A percentile compares a stretch with the other conserved stretches of the same genome.
These are phyloP conservation scores for Grapholita molesta DNA, from an alignment of 1,140 invertebrate genomes.

Conservation along the genomic window DNA sequence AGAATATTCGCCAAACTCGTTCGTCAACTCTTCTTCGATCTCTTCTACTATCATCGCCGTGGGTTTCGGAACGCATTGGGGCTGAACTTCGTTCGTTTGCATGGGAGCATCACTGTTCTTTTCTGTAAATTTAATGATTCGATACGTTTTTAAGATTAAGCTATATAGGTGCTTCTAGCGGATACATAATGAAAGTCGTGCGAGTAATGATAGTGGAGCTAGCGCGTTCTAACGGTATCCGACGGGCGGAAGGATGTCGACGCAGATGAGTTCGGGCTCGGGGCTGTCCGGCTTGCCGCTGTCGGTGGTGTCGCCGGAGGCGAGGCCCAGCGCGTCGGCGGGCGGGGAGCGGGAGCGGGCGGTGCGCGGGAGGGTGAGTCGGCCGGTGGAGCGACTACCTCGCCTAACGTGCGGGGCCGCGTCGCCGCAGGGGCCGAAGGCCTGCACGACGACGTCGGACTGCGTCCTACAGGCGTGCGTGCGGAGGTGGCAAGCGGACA, in stretches of 20 bases:
- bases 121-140: constrained; percentile 59
- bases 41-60: constrained; percentile 33
- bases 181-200: neutral
- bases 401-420: constrained; percentile 58
- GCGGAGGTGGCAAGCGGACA: constrained; percentile 84
- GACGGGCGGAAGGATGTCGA: constrained; percentile 62
- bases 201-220: neutral
- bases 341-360: constrained; percentile 2
- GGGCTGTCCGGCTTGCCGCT: constrained; percentile 67
- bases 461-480: constrained; percentile 88
- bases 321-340: constrained; percentile 21
- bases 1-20: constrained; percentile 58
- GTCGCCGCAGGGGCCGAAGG: constrained; percentile 83
- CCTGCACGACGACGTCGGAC: constrained; percentile 87
- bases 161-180: constrained; percentile 9
- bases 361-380: constrained; percentile 26
- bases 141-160: constrained; percentile 28
- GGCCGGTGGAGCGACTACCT: constrained; percentile 63
- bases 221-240: constrained; percentile 59
- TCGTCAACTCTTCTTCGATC: constrained; percentile 46
- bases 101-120: constrained; percentile 39
- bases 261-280: constrained; percentile 57
- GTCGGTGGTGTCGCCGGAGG: constrained; percentile 56
- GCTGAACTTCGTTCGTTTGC: constrained; percentile 31
- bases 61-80: constrained; percentile 29